Evolutionary conservation across 2,888 invertebrate genomes (phyloP), one percentile per base, ranked within the genome.

Genomic region (Sarcophaga caerulescens): DNA sequence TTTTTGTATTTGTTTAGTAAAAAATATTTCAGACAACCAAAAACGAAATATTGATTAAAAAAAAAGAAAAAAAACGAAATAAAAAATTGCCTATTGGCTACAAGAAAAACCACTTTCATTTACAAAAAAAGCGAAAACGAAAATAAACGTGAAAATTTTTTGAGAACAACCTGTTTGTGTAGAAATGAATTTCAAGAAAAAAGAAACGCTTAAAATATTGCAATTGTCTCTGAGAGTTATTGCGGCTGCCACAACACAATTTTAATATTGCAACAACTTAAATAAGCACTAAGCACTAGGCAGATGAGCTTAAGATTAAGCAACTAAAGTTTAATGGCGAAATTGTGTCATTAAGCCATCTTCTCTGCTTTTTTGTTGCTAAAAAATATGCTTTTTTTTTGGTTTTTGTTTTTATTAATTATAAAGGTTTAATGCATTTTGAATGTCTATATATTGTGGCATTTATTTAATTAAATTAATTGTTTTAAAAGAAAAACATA

Each of bases 61-160:
- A 23, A n/a, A 59, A n/a, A 76, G 81, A 73, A 52, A 52, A 52
- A 73, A 68, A 21, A 23, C 52, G 17, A 21, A 74, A 59, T 8
- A 35, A 35, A 35, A 35, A 35, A 70, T 35, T 35, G 35, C 10
- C 59, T 76, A 63, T 75, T 69, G 80, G 44, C 79, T 45, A 75
- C 86, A 78, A 66, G 86, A 78, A 86, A 84, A 81, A 86, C 86
- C 86, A 86, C 86, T 86, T 86, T 86, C 86, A 84, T 86, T 86
- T 78, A 75, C 81, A 78, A 17, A 71, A 81, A 77, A 70, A 57
- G 23, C 25, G 25, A 78, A 78, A 65, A 47, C 70, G 60, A 60
- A 81, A 71, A 76, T 23, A 71, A 77, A 83, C 68, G 68, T 68
- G 63, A 85, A 80, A 44, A 60, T 47, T 74, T 70, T 66, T 82